Percentiles rank a stretch among this genome's conserved stretches.
These are phyloP conservation scores for Chromoteleia sp. DNA, from an alignment of 2,888 invertebrate species.

Conservation along the genomic window DNA sequence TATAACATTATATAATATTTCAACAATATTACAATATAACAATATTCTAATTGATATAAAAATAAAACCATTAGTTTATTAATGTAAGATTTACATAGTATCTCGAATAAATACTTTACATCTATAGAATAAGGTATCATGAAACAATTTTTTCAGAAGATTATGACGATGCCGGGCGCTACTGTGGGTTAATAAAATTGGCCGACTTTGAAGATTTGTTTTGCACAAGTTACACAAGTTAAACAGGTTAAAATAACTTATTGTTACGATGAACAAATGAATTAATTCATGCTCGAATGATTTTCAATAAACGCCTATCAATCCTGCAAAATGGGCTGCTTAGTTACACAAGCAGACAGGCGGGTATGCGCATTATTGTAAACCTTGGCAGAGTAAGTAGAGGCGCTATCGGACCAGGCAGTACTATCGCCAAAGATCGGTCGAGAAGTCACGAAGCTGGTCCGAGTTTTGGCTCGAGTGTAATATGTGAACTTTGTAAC, in stretches of 20 bases:
- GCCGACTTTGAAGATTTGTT: not conserved
- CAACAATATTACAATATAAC: too few species aligned
- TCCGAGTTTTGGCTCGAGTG: conserved; percentile 65
- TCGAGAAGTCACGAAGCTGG: conserved; percentile 64
- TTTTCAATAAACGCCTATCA: conserved; percentile 43
- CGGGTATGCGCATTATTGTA: conserved; percentile 25
- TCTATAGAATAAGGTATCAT: too few species aligned
- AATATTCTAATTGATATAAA: too few species aligned
- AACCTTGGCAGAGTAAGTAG: conserved; percentile 23
- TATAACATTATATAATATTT: too few species aligned
- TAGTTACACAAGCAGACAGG: conserved; percentile 19
- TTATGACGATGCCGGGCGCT: too few species aligned
- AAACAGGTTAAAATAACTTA: conserved; percentile 33
- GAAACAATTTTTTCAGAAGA: too few species aligned
- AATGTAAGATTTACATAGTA: too few species aligned
- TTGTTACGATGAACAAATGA: conserved; percentile 21
- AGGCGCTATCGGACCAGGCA: conserved; percentile 33
- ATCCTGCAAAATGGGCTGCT: conserved; percentile 32
- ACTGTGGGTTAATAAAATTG: too few species aligned
- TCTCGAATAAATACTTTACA: too few species aligned
- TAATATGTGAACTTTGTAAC: conserved; percentile 69
- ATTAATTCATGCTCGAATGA: conserved; percentile 48
- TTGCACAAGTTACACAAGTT: conserved; percentile 23
- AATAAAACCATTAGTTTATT: too few species aligned
- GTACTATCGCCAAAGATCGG: conserved; percentile 53